These are phyloP conservation scores for Borostomias antarcticus DNA, from an alignment of 2,797 vertebrate genomes.

Conservation along the genomic window DNA sequence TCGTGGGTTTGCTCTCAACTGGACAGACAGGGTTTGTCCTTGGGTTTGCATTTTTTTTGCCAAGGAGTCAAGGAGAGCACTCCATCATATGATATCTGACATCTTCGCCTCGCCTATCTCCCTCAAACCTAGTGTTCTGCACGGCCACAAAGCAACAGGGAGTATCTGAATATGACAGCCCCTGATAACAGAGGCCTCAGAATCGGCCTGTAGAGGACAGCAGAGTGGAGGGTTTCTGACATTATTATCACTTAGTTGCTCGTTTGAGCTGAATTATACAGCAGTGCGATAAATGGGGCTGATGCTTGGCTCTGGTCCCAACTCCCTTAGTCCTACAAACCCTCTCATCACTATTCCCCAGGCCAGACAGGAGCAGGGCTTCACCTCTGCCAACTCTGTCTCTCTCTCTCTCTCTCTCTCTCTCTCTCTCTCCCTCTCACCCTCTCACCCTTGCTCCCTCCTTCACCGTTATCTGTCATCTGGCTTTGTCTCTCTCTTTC, in stretches of 20 bases:
- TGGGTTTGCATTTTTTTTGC: no score
- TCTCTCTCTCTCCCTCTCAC: not conserved
- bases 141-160: not conserved
- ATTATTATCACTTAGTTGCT: conserved; percentile 1
- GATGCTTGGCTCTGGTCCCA: conserved; percentile 14
- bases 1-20: not conserved
- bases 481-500: not conserved
- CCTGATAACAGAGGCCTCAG: not conserved
- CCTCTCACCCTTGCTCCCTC: not conserved
- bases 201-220: not conserved
- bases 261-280: conserved; percentile 4
- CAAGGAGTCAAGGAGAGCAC: no score
- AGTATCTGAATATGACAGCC: not conserved
- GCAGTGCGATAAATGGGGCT: conserved; percentile 9
- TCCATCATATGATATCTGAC: no score
- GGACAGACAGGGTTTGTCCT: not conserved
- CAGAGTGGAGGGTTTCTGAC: not conserved
- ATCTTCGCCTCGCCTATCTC: no score
- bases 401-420: not conserved
- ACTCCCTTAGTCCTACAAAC: not conserved
- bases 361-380: not conserved
- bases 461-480: no score
- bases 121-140: no score
- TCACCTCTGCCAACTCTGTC: not conserved
- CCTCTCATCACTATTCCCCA: not conserved